Conservation (phyloP, 2,113 vertebrate genomes). For the Mesitornis unicolor region DNA sequence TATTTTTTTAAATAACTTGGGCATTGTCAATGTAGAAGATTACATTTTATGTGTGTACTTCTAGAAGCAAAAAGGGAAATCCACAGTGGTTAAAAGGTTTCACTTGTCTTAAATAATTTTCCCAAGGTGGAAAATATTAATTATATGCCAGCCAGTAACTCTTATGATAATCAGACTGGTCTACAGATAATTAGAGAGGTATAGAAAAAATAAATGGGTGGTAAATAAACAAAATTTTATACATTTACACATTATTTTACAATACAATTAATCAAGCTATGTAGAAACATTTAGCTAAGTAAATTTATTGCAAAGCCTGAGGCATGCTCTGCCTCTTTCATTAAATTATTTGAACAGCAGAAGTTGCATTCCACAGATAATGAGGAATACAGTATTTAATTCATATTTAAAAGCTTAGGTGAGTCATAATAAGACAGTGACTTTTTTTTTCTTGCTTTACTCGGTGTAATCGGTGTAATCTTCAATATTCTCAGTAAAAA, state of each 20-base stretch:
- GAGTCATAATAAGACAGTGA: not conserved
- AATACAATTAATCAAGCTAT: not conserved
- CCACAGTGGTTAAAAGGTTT: not conserved
- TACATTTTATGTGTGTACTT: not conserved
- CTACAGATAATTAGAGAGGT: not conserved
- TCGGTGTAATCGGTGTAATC: not conserved
- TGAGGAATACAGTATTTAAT: not conserved
- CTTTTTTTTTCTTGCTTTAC: not conserved
- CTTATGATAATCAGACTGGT: not conserved
- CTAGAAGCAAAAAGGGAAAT: not conserved
- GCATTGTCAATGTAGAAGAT: not conserved
- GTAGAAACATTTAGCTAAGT: not conserved
- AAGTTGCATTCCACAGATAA: not conserved
- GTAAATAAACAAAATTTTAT: not conserved
- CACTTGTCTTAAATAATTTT: not conserved
- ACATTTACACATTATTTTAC: not conserved
- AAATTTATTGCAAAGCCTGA: not conserved
- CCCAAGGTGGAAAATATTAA: not conserved
- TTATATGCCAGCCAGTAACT: not conserved
- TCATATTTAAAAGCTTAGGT: not conserved
- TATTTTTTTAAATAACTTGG: not conserved
- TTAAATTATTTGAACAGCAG: not conserved
- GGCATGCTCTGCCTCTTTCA: not conserved
- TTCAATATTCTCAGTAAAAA: not conserved
- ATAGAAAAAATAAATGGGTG: not conserved